Conservation (phyloP, 2,888 invertebrate genomes). For the Parascotia fuliginaria region DNA sequence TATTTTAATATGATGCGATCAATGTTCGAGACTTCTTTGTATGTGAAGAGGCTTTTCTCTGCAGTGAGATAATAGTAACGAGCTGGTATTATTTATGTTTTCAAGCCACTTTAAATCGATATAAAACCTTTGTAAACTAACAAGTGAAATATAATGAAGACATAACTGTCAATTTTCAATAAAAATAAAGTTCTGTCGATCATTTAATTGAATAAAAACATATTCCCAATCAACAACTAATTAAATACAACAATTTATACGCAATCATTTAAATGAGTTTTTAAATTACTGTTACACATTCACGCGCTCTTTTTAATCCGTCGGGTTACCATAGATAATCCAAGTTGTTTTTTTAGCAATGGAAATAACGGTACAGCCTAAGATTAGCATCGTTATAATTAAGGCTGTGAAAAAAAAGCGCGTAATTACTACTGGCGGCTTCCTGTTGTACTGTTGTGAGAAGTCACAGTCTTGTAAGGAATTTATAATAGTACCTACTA, state of each 20-base stretch:
- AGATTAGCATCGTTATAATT: constrained; percentile 49
- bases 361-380: constrained; percentile 34
- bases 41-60: no score
- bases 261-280: neutral
- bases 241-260: neutral
- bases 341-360: constrained; percentile 34
- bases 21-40: no score
- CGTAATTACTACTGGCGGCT: constrained; percentile 33
- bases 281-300: neutral
- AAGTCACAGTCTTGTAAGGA: neutral
- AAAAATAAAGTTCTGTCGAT: neutral
- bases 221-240: neutral
- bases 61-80: no score
- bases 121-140: neutral
- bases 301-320: constrained; percentile 12
- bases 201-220: neutral
- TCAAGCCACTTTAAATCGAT: neutral
- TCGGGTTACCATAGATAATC: constrained; percentile 23
- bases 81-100: neutral
- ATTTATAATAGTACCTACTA: no score
- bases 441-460: constrained; percentile 10
- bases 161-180: neutral
- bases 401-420: constrained; percentile 41
- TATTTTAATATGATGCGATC: no score
- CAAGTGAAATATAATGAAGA: neutral